Conservation (phyloP, 1,140 invertebrate species). For the Tyrophagus putrescentiae region DNA sequence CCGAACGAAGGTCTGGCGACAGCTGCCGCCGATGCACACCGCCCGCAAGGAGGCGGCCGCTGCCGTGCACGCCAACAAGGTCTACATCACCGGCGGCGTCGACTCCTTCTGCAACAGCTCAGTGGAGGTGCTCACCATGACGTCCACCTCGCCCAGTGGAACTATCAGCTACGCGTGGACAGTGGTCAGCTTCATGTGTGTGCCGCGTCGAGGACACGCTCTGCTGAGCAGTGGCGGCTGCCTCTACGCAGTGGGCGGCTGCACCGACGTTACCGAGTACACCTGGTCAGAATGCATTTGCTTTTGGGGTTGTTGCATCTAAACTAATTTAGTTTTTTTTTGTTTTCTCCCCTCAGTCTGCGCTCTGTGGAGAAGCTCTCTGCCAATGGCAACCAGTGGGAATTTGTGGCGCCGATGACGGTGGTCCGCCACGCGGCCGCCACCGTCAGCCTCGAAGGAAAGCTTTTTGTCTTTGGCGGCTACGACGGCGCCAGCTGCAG, state of each 20-base stretch:
- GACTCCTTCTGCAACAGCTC: slow-evolving; percentile 36
- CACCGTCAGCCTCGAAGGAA: slow-evolving; percentile 26
- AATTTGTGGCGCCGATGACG: slow-evolving; percentile 19
- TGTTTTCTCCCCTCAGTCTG: slow-evolving; percentile 13
- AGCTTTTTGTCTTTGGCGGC: slow-evolving; percentile 22
- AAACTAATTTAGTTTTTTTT: neutral
- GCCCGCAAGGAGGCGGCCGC: slow-evolving; percentile 59
- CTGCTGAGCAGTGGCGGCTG: slow-evolving; percentile 51
- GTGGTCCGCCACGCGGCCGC: slow-evolving; percentile 21
- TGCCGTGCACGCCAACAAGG: slow-evolving; percentile 36
- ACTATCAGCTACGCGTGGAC: slow-evolving; percentile 44
- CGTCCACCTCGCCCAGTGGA: too few species aligned
- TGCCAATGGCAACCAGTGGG: slow-evolving; percentile 23
- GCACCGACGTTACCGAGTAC: neutral
- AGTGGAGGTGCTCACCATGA: slow-evolving; percentile 30
- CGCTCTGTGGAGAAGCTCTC: slow-evolving; percentile 24
- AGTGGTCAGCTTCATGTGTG: slow-evolving; percentile 55
- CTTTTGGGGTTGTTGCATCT: too few species aligned
- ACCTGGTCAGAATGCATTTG: slow-evolving; percentile 48
- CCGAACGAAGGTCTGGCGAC: neutral
- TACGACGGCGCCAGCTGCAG: slow-evolving; percentile 17
- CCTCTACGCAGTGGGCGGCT: slow-evolving; percentile 50
- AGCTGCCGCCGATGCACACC: slow-evolving; percentile 36
- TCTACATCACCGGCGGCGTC: slow-evolving; percentile 51
- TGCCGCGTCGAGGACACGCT: slow-evolving; percentile 56